Conservation (phyloP, 2,888 invertebrate species). For the Protonemura montana region DNA sequence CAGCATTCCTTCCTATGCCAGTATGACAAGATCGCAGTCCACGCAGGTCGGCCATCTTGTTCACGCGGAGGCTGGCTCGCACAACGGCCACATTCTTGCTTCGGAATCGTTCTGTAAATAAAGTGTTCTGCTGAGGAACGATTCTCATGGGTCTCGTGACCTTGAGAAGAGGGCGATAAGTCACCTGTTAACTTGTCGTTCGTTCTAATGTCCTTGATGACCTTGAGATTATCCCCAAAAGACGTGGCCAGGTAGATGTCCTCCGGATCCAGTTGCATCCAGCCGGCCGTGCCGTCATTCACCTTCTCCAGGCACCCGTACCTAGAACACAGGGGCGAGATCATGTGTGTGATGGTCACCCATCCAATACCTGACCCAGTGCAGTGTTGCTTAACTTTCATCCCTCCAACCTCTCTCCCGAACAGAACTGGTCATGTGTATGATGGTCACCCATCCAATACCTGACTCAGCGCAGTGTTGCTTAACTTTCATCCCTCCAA, state of each 20-base stretch:
- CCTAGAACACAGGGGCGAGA: too few species aligned
- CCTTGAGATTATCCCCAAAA: not conserved
- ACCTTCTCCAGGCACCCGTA: not conserved
- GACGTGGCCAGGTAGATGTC: slow-evolving; percentile 84
- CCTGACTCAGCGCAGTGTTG: too few species aligned
- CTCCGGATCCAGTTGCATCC: slow-evolving; percentile 83
- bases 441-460: too few species aligned
- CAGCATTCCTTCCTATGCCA: slow-evolving; percentile 55
- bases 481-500: too few species aligned
- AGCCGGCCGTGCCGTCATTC: slow-evolving; percentile 68
- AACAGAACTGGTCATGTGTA: too few species aligned
- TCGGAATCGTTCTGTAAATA: slow-evolving; percentile 73
- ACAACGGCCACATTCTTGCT: slow-evolving; percentile 85
- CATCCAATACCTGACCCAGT: too few species aligned
- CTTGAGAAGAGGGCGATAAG: too few species aligned
- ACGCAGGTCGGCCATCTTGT: slow-evolving; percentile 68
- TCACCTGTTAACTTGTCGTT: not conserved
- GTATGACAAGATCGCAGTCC: slow-evolving; percentile 87
- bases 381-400: too few species aligned
- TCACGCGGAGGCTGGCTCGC: slow-evolving; percentile 76
- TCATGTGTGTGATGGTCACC: too few species aligned
- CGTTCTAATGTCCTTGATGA: not conserved
- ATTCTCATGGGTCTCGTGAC: too few species aligned
- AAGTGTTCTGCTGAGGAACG: too few species aligned
- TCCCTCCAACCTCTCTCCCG: too few species aligned